These are phyloP conservation scores for Enoplosus armatus DNA, from an alignment of 2,797 vertebrate species.

Conservation along the genomic window DNA sequence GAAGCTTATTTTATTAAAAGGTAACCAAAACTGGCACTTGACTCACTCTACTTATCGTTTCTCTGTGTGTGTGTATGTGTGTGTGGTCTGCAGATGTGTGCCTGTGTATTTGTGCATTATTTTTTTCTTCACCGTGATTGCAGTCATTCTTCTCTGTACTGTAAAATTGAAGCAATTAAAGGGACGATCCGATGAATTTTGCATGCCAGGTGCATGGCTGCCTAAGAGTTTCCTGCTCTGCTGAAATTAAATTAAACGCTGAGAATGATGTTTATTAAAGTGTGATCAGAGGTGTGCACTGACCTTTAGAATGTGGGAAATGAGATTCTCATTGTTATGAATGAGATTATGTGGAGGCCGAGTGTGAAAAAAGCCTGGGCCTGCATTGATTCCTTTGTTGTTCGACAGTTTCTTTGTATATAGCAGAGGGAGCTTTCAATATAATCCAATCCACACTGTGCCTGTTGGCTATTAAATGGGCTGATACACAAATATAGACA, in stretches of 20 bases:
- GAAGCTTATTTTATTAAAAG: slow-evolving; percentile 62
- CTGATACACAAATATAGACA: slow-evolving; percentile 79
- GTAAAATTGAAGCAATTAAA: slow-evolving; percentile 86
- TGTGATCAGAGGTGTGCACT: slow-evolving; percentile 87
- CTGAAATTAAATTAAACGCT: slow-evolving; percentile 86
- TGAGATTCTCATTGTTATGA: slow-evolving; percentile 87
- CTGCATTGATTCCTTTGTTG: slow-evolving; percentile 80
- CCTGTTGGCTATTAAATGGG: slow-evolving; percentile 82
- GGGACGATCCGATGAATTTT: slow-evolving; percentile 81
- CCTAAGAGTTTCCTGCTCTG: slow-evolving; percentile 81
- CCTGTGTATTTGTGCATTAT: slow-evolving; percentile 47
- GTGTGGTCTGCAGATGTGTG: slow-evolving; percentile 56
- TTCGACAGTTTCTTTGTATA: slow-evolving; percentile 79
- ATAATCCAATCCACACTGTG: slow-evolving; percentile 85
- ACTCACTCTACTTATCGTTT: slow-evolving; percentile 50
- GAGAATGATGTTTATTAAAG: slow-evolving; percentile 88
- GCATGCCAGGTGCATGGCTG: slow-evolving; percentile 75
- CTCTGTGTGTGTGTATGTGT: slow-evolving; percentile 20
- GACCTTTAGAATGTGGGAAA: slow-evolving; percentile 88
- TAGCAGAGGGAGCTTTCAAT: slow-evolving; percentile 78
- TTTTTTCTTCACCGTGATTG: slow-evolving; percentile 53
- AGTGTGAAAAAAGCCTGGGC: slow-evolving; percentile 64
- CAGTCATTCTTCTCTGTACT: slow-evolving; percentile 76
- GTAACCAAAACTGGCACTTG: slow-evolving; percentile 55
- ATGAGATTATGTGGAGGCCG: slow-evolving; percentile 83